phyloP scores from a whole-genome alignment of 2,797 vertebrate genomes.

The Sparidentex hasta region DNA sequence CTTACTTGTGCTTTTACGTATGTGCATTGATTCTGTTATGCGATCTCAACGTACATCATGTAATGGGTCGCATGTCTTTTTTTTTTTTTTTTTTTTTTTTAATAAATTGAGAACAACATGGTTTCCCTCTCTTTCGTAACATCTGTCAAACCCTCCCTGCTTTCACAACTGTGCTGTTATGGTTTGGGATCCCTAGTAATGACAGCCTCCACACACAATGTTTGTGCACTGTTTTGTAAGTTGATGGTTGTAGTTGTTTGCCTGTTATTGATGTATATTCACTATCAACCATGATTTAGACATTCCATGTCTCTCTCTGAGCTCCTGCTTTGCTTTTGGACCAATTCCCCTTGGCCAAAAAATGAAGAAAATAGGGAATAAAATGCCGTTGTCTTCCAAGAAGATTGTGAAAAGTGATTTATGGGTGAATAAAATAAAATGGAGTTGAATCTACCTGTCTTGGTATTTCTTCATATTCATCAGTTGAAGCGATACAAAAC shows the following conservation, averaged over 20 bases:
- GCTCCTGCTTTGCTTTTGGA: constrained; percentile 83
- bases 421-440: constrained; percentile 79
- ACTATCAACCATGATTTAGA: constrained; percentile 71
- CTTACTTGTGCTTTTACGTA: constrained; percentile 45
- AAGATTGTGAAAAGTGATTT: constrained; percentile 87
- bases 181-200: constrained; percentile 38
- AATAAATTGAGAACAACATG: constrained; percentile 9
- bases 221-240: constrained; percentile 77
- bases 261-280: constrained; percentile 70
- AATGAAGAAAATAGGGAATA: constrained; percentile 74
- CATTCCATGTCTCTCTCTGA: constrained; percentile 80
- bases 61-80: constrained; percentile 31
- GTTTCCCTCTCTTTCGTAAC: constrained; percentile 21
- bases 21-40: constrained; percentile 39
- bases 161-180: constrained; percentile 41
- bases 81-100: not conserved
- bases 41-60: constrained; percentile 41
- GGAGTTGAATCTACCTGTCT: constrained; percentile 56
- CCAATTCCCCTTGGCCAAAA: constrained; percentile 81
- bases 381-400: constrained; percentile 88
- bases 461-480: not conserved
- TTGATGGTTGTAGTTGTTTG: constrained; percentile 71
- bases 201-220: constrained; percentile 62
- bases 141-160: constrained; percentile 13
- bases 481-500: not conserved